Evolutionary conservation across 2,888 invertebrate species (phyloP), one percentile per base, ranked within the genome.

Genomic region (Deilephila elpenor): DNA sequence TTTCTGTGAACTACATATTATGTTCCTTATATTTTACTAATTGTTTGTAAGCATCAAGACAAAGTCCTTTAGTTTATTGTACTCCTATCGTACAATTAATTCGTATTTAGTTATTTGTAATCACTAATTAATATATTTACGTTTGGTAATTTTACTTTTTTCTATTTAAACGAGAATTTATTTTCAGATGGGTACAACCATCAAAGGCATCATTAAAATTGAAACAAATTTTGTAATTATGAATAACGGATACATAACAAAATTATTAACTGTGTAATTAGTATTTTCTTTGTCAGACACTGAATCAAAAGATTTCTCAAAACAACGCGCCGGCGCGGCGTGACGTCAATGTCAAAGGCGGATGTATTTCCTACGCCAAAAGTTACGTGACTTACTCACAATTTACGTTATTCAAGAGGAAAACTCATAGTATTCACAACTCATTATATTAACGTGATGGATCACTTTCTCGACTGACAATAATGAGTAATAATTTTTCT

Each of bases 1-100:
- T 71, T 76, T 74, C 62, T 76, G 72, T 78, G 75, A 77, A 76
- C 74, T 29, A 25, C 25, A 25, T 25, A 25, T 25, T 25, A 75
- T 76, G 64, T 77, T 70, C 71, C 64, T 71, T 73, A 70, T 71
- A 64, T 73, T 72, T 74, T 59, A 72, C 59, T 62, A 73, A 73
- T 59, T 67, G 60, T 59, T 71, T 64, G 67, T 51, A 17, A 44
- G 51, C 51, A 67, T 51, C 51, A 17, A 67, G 51, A 67, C 67
- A 67, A 25, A 51, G 67, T 25, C 19, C 32, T 64, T 71, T 59
- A 44, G 44, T 70, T 60, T 70, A 73, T 73, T 32, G 60, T 59
- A 59, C 37, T 60, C 37, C 29, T 70, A 19, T 53, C 60, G 34
- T 25, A 59, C 20, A 70, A 59, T 19, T 37, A 20, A 64, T 44